Evolutionary conservation across 35 echinoderm and acorn worm species (phyloP).

Genomic region (Nesometra sesokonis): DNA sequence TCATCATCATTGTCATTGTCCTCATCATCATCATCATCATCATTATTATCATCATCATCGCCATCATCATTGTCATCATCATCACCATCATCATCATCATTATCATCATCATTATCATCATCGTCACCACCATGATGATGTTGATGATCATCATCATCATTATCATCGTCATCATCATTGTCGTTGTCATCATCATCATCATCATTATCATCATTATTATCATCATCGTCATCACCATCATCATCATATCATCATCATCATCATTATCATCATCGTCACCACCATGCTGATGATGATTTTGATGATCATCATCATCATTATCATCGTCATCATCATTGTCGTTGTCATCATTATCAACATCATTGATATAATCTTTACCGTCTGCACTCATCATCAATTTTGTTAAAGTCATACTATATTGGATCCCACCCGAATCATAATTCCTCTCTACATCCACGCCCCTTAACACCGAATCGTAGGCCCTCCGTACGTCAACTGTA

Average conservation of each 20-base stretch:
- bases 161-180: not conserved
- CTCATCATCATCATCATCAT: too few species aligned
- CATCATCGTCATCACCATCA: too few species aligned
- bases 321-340: not conserved
- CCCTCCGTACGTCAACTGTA: not conserved
- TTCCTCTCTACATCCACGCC: not conserved
- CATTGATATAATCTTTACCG: not conserved
- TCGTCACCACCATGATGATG: not conserved
- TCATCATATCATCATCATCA: too few species aligned
- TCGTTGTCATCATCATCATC: not conserved
- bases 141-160: not conserved
- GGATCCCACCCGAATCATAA: not conserved
- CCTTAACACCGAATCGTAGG: not conserved
- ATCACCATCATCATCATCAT: not conserved
- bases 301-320: not conserved
- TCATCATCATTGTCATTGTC: too few species aligned
- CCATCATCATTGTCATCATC: not conserved
- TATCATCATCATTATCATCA: not conserved
- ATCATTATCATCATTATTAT: conserved; percentile 1
- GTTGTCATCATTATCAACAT: too few species aligned
- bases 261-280: too few species aligned
- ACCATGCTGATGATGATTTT: too few species aligned
- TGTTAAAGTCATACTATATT: too few species aligned
- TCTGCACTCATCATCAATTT: not conserved
- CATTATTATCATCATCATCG: not conserved